phyloP scores from a whole-genome alignment of 1,140 invertebrate species.

The Cataglyphis hispanica region DNA sequence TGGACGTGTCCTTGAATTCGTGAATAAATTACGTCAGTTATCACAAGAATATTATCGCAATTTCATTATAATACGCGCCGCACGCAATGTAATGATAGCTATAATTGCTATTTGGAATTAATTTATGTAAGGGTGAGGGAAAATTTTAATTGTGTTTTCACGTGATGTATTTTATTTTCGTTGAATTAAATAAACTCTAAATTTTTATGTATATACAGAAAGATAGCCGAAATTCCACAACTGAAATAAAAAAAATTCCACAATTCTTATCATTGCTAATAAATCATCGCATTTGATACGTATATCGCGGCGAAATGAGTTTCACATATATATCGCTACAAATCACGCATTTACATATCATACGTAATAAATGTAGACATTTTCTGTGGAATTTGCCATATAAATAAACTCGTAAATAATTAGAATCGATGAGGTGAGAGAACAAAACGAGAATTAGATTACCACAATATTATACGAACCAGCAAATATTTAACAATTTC shows the following conservation, averaged over 20 bases:
- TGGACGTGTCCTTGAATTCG: slow-evolving; percentile 11
- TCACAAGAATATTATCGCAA: neutral
- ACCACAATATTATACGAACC: neutral
- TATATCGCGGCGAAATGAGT: neutral
- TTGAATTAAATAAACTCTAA: neutral
- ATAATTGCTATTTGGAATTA: neutral
- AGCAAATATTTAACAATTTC: neutral
- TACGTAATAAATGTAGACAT: neutral
- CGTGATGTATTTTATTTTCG: neutral
- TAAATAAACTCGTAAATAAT: slow-evolving; percentile 21
- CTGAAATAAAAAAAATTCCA: too few relatives aligned
- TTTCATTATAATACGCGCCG: neutral
- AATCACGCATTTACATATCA: slow-evolving; percentile 37
- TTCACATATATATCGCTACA: neutral
- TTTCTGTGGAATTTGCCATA: neutral
- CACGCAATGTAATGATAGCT: neutral
- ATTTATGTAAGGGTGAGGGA: too few relatives aligned
- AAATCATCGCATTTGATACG: neutral
- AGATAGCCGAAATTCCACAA: neutral
- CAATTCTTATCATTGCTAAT: neutral
- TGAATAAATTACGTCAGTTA: neutral
- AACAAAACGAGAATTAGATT: neutral
- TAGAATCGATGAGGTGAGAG: neutral
- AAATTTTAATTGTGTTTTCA: neutral
- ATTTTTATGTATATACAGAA: neutral